Conservation (phyloP, 2,888 invertebrate genomes). For the Drosophila fulvimacula region DNA sequence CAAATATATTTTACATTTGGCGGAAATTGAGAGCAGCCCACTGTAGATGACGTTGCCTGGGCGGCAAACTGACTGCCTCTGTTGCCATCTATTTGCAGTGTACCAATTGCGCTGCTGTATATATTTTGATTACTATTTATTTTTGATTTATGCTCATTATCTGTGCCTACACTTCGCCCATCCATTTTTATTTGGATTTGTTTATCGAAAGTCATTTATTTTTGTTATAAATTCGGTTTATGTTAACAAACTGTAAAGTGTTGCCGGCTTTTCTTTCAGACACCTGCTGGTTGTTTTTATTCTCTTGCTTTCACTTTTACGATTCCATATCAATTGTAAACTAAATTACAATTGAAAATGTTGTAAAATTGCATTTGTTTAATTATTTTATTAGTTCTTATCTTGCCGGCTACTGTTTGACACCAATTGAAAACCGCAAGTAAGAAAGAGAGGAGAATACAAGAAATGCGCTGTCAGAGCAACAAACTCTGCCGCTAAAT, state of each 20-base stretch:
- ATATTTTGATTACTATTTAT: background rate
- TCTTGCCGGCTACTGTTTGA: conserved; percentile 5
- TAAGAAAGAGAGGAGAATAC: background rate
- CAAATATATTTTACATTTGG: conserved; percentile 35
- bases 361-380: background rate
- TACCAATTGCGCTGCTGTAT: conserved; percentile 33
- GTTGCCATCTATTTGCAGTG: conserved; percentile 27
- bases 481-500: background rate
- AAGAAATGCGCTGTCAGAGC: background rate
- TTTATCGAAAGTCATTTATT: conserved; percentile 21
- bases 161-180: conserved; percentile 29
- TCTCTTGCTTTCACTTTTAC: background rate
- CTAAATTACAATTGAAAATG: background rate
- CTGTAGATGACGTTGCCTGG: conserved; percentile 48
- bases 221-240: background rate
- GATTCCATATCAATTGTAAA: background rate
- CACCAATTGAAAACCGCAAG: background rate
- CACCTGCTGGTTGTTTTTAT: background rate
- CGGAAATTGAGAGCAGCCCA: conserved; percentile 55
- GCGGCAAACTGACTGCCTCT: conserved; percentile 61
- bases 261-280: conserved; percentile 9
- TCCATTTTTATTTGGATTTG: background rate
- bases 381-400: conserved; percentile 3
- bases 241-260: background rate
- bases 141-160: conserved; percentile 55